phyloP scores from a whole-genome alignment of 92 coral and sea anemone genomes.

The Epizoanthus fatuus region DNA sequence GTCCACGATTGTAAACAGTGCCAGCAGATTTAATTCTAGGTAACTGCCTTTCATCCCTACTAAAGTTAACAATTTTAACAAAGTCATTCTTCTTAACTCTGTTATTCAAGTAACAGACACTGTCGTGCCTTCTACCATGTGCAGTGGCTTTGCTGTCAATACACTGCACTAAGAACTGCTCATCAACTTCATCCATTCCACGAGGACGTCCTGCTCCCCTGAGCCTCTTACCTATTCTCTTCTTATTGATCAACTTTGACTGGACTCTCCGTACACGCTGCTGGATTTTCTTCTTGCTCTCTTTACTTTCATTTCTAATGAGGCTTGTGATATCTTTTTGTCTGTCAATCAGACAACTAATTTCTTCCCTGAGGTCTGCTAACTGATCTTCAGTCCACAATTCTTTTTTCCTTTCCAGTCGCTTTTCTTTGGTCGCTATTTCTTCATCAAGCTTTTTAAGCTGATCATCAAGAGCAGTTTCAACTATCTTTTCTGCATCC shows the following conservation, averaged over 20 bases:
- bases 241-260: constrained; percentile 4
- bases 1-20: not conserved
- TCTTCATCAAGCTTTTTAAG: constrained; percentile 30
- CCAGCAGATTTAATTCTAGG: constrained; percentile 23
- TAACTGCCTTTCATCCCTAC: not conserved
- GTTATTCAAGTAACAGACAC: constrained; percentile 12
- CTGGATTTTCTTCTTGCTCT: constrained; percentile 1
- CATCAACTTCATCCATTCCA: constrained; percentile 2
- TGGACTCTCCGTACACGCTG: constrained; percentile 13
- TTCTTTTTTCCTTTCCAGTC: constrained; percentile 33
- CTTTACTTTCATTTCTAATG: constrained; percentile 11
- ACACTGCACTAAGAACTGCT: not conserved
- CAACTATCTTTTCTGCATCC: constrained; percentile 40
- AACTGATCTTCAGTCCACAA: constrained; percentile 37
- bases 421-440: constrained; percentile 27
- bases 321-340: constrained; percentile 19
- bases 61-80: constrained; percentile 14
- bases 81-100: constrained; percentile 13
- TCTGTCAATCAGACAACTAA: constrained; percentile 37
- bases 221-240: constrained; percentile 4
- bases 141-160: constrained; percentile 17
- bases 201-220: constrained; percentile 27
- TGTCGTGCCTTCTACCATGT: constrained; percentile 19
- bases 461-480: constrained; percentile 13
- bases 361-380: constrained; percentile 45